Evolutionary conservation across 2,113 vertebrate genomes (phyloP).

Genomic region (Phrynocephalus versicolor): DNA sequence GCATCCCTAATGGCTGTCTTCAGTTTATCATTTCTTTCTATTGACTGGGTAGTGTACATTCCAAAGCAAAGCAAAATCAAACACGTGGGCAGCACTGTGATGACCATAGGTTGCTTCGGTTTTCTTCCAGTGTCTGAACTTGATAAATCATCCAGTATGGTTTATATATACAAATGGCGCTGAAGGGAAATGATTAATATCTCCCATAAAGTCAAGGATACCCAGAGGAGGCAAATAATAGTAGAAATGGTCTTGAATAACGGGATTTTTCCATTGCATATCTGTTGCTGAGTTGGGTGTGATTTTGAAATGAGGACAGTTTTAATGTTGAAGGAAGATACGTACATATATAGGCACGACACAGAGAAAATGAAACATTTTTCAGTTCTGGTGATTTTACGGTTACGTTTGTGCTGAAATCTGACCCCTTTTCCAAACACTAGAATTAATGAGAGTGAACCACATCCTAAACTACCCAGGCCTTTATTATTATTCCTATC

Average conservation of each 20-base stretch:
- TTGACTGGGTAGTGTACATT: neutral
- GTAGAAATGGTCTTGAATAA: neutral
- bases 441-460: neutral
- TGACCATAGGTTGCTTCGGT: neutral
- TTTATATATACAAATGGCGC: neutral
- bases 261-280: neutral
- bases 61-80: neutral
- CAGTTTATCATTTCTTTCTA: accelerated
- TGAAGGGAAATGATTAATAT: constrained; percentile 29
- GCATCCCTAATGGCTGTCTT: accelerated
- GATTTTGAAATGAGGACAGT: neutral
- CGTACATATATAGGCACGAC: neutral
- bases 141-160: neutral
- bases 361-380: neutral
- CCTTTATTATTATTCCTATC: neutral
- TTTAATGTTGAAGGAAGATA: neutral
- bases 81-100: neutral
- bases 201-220: neutral
- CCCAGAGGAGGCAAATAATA: neutral
- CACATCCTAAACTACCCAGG: neutral
- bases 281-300: neutral
- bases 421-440: neutral
- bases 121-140: neutral
- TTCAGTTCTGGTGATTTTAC: neutral
- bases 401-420: neutral